Evolutionary conservation across 2,888 invertebrate species (phyloP), one percentile per base, ranked within the genome.

Genomic region (Ophion costatus): DNA sequence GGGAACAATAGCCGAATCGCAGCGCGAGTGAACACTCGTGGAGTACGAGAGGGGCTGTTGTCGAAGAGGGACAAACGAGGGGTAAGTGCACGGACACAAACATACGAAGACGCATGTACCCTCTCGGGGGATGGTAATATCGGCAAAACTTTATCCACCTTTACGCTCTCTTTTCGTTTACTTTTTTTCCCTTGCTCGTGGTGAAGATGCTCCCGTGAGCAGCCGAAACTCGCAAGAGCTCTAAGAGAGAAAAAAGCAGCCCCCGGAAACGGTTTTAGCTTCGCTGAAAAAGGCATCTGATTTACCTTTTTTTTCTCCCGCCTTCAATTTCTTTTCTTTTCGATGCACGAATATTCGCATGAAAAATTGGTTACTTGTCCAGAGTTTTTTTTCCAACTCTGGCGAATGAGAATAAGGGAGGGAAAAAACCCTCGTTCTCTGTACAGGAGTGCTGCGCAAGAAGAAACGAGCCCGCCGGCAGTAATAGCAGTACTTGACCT

Each of bases 21-120:
- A 74, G 64, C 83, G 70, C 73, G 83, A 85, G 85, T 85, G 82
- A 85, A 82, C 73, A 76, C 59, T 70, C 78, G 61, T n/a, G 66
- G 61, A 22, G 78, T 56, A 56, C 79, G 70, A 70, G 71, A 59
- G 33, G 38, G 14, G 29, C 3, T 56, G 83, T 24, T 22, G 56
- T 61, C 24, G 29, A 51, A 76, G 64, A 38, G 67, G 76, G 75
- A 78, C 61, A 69, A 77, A 82, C 80, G 79, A 74, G 73, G 78
- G 85, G 85, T 85, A 69, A 29, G 85, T 82, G 1, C 20, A 76
- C 38, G 22, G 17, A 24, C 29, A 56, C 42, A 42, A 1, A 42
- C 42, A 42, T 33, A 14, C 9, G 2, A 2, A 57, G 11, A 69
- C 1, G 45, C 17, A 51, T 7, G 45, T 22, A 24, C 17, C n/a